Base-by-base conservation (phyloP, 2,113 vertebrate genomes). In the Ondatra zibethicus region DNA sequence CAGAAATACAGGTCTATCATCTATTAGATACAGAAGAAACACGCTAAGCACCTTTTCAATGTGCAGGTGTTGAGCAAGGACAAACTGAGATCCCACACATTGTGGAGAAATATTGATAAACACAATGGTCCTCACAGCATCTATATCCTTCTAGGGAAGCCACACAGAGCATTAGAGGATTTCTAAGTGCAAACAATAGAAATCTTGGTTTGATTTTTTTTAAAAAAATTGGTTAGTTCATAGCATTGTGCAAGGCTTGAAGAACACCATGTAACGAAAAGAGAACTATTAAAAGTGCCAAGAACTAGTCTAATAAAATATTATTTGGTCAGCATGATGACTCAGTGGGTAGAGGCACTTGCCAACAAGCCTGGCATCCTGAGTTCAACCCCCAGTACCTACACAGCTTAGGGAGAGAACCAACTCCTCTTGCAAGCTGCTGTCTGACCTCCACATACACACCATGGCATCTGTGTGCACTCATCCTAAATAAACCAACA, bases 221-320 rank as follows among this genome's bases (percentile, higher is more conserved):
- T 77, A 95, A 80, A 29, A 42, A 85, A 89, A 93, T 50, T 89
- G 45, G 66, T 36, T 39, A 77, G 85, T 33, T 92, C 80, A 93
- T 6, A 42, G 39, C 82, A 95, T 73, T 93, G 52, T 61, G 61
- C 4, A 42, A 94, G 31, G 82, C 29, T 70, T 88, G 2, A 94
- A 89, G 73, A 95, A 92, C 82, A 70, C 63, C 84, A 72, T 11
- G 14, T 58, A 61, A 86, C 55, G 58, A 80, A n/a, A 45, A 82
- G 1, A 82, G 21, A 94, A 81, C 27, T 33, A 93, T 47, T 8
- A 12, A 94, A 93, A 89, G 94, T 81, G 42, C 23, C 68, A 77
- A 93, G 5, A 89, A 91, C 63, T 78, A 39, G 47, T 58, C 66
- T 61, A 94, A 42, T 81, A 80, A 93, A 92, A 76, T 33, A 47